A percentile compares a stretch with the other conserved stretches of the same genome.
These are phyloP conservation scores for Megaceryle alcyon DNA, from an alignment of 2,797 vertebrate genomes.

Conservation along the genomic window DNA sequence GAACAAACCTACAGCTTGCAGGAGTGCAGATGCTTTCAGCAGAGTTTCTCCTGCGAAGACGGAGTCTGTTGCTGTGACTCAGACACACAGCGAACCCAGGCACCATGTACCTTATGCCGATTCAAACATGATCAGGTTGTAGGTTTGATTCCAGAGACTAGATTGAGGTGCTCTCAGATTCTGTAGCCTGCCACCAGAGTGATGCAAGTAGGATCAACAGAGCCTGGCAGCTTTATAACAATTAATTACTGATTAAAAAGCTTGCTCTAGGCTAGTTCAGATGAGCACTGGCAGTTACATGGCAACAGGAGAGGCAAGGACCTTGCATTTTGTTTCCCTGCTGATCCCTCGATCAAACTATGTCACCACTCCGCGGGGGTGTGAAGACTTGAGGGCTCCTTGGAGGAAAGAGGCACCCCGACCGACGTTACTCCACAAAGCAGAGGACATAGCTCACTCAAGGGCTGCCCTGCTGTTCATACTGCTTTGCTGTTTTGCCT, in stretches of 20 bases:
- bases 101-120: neutral
- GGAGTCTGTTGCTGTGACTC: neutral
- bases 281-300: neutral
- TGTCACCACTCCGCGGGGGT: neutral
- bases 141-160: neutral
- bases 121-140: neutral
- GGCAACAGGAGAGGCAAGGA: neutral
- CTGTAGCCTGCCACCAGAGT: neutral
- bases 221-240: neutral
- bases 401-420: neutral
- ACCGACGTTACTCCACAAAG: neutral
- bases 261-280: neutral
- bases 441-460: fast-evolving
- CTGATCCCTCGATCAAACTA: neutral
- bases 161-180: neutral
- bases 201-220: neutral
- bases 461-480: neutral
- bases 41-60: neutral
- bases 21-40: neutral
- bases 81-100: neutral
- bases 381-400: neutral
- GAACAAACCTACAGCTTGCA: neutral
- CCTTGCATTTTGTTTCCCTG: neutral
- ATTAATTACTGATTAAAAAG: neutral
- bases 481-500: neutral